Evolutionary conservation across 1,140 invertebrate species (phyloP), one percentile per base, ranked within the genome.

Genomic region (Drosophila parabipectinata): DNA sequence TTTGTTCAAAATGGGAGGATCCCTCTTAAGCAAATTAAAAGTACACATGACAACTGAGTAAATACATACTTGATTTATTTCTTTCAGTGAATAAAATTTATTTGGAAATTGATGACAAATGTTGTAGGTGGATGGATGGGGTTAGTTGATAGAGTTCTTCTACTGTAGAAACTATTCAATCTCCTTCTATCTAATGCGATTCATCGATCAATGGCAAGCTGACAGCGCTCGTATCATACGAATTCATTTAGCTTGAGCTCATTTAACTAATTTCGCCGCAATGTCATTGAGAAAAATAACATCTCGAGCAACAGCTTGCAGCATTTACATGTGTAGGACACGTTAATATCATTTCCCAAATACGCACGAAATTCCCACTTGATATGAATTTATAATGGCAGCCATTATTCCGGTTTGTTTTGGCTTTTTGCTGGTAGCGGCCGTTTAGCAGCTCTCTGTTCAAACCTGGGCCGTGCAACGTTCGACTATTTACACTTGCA

Each of bases 281-380:
- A 14, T 21, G 9, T 18, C 44, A 47, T 10, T 47, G 44, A 26
- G 12, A 10, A 26, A 24, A 24, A 18, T 21, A 45, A 51, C 32
- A 58, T 52, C n/a, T 56, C 47, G 39, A 26, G 21, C 18, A 44
- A 15, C 54, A 34, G 39, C n/a, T 15, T 5, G 54, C 9, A 37
- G 28, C 64, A 71, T 71, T 61, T 72, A 18, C 18, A 18, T 18
- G 72, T 73, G 67, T 72, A 50, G 67, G 57, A 73, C 71, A 54
- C 67, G 72, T 73, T 72, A 73, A 73, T 73, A 72, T 53, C 30
- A 73, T 72, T 73, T 73, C 71, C 71, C 72, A 73, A 73, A 73
- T 73, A 73, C 71, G 68, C 71, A 73, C 68, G 58, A 72, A 72
- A 72, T 62, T 53, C 57, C 28, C 52, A 72, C 55, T 73, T 73